Conservation (phyloP, 2,797 vertebrate genomes). For the Varecia variegata region DNA sequence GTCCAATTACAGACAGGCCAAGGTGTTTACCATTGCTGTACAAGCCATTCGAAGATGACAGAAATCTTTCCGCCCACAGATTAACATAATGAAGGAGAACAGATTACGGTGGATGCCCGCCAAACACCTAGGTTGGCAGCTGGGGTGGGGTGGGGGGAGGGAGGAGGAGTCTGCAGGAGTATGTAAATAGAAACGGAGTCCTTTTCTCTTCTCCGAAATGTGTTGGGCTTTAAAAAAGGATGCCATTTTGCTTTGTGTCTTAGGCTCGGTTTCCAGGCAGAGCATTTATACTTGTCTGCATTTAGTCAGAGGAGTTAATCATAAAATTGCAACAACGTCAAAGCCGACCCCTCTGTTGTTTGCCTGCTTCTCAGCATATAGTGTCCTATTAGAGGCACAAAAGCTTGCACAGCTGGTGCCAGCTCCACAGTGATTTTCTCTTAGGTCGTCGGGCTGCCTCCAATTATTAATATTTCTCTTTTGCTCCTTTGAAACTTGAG, state of each 20-base stretch:
- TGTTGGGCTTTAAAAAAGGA: not conserved
- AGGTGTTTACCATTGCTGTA: slow-evolving; percentile 91
- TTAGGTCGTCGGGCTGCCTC: not conserved
- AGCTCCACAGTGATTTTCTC: not conserved
- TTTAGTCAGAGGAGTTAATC: not conserved
- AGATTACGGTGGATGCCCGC: slow-evolving; percentile 90
- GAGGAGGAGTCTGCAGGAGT: slow-evolving; percentile 78
- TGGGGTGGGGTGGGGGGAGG: slow-evolving; percentile 69
- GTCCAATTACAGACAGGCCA: slow-evolving; percentile 91
- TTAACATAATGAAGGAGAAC: slow-evolving; percentile 93
- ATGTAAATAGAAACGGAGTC: slow-evolving; percentile 79
- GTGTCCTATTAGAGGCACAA: not conserved
- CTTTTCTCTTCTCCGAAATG: slow-evolving; percentile 27
- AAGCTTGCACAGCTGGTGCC: not conserved
- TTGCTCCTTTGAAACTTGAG: slow-evolving; percentile 29
- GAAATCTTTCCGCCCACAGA: slow-evolving; percentile 92
- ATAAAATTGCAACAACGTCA: not conserved
- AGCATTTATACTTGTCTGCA: not conserved
- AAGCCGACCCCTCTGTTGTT: not conserved
- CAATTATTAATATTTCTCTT: not conserved
- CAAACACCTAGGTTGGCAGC: slow-evolving; percentile 89
- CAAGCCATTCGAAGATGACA: slow-evolving; percentile 89
- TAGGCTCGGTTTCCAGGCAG: not conserved
- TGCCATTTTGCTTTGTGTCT: slow-evolving; percentile 27
- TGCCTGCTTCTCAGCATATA: not conserved